Evolutionary conservation across 2,888 invertebrate genomes (phyloP), one percentile per base, ranked within the genome.

Genomic region (Monoplex corrugatus): DNA sequence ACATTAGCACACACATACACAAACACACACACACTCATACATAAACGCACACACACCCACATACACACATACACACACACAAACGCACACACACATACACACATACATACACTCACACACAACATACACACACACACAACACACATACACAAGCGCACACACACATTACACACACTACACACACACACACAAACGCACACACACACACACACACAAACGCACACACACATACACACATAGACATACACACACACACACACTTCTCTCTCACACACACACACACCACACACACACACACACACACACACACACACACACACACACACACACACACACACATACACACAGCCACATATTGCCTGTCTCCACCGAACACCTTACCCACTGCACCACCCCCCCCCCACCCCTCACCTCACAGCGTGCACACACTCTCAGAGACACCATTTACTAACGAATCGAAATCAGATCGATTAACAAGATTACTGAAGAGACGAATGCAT

Each of bases 161-260:
- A 68, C 68, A 68, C 68, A 68, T n/a, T n/a, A 68, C 68, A 68
- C 68, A 68, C 68, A 68, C 68, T n/a, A 68, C 68, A 68, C 68
- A 68, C 68, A 68, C 68, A 68, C 68, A 68, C 68, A 68, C 68
- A 63, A 23, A 28, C 63, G 1, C 63, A 28, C 63, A 3, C 63
- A 28, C 63, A 3, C 28, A 3, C 63, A 3, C 63, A 28, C 63
- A n/a, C 16, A 1, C 63, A n/a, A 6, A 1, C 63, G 63, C 63
- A 1, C 63, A n/a, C 63, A 3, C 63, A 3, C 63, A 1, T n/a
- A 3, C 19, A 28, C 0, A 13, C 68, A 19, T 19, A 50, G 10
- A 19, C 19, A 13, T 19, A 50, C 50, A 63, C 10, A 63, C n/a
- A 50, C 8, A 13, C 8, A 50, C 50, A 50, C 19, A 28, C 23